Evolutionary conservation across 2,113 vertebrate genomes (phyloP), one percentile per base, ranked within the genome.

Genomic region (Asarcornis scutulata): DNA sequence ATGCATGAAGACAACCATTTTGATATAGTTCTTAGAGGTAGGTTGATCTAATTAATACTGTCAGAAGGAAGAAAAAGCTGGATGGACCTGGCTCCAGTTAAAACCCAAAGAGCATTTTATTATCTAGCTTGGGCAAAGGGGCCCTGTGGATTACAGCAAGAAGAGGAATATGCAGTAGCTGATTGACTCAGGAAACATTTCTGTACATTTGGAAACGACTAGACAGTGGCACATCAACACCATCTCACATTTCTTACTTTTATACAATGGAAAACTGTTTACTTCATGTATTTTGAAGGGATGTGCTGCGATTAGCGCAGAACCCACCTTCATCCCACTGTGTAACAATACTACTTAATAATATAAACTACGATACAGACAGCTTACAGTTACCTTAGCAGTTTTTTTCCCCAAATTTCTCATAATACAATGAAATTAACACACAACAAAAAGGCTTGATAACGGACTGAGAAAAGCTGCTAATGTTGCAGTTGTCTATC

Each of bases 41-140:
- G 60, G 94, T 77, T 96, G 96, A 96, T 97, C 92, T 97, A 97
- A 97, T 97, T 97, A 97, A 85, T 58, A 93, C 88, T 86, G 96
- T 97, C 96, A 97, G 96, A 96, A 83, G 86, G 92, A 97, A 93
- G 68, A 93, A 95, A 97, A 96, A 86, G 86, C 91, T 95, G 64
- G 89, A 73, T 86, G 86, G 95, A 95, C 94, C 88, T 53, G 89
- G 83, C 64, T 95, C 46, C 69, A 76, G 88, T 71, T 86, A 94
- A 97, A 96, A 88, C 75, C 79, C 68, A 71, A 86, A 89, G 32
- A 86, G 68, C 64, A 81, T 95, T 96, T 94, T 95, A 93, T 92
- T 86, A 82, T 86, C 79, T 71, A 91, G 68, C 46, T 91, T 60
- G 78, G 42, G 40, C 71, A 79, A 94, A 84, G 36, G 27, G 52